These are phyloP conservation scores for Cheumatopsyche charites DNA, from an alignment of 1,140 invertebrate genomes.

Conservation along the genomic window DNA sequence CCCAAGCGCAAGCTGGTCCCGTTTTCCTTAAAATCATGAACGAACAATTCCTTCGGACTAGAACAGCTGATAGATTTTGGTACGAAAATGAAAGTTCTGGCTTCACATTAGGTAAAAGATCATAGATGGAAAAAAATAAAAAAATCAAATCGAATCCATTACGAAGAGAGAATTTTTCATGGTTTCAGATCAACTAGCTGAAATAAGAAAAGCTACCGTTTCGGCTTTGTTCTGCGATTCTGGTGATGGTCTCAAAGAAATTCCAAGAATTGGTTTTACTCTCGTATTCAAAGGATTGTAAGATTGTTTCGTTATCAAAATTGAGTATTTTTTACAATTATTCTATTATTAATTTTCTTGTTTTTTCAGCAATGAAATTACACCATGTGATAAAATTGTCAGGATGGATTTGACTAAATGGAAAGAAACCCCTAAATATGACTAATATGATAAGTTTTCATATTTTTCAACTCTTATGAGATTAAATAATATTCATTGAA, in stretches of 20 bases:
- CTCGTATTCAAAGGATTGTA: conserved; percentile 25
- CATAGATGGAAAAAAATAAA: no score
- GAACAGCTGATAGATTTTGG: conserved; percentile 74
- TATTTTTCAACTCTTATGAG: no score
- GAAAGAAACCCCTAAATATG: neutral
- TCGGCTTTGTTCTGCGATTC: conserved; percentile 89
- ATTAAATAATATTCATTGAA: no score
- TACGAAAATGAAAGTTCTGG: conserved; percentile 60
- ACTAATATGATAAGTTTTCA: no score
- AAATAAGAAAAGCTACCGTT: conserved; percentile 81
- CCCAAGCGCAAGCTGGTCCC: conserved; percentile 72
- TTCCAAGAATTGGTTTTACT: conserved; percentile 35
- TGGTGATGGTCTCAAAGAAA: conserved; percentile 60
- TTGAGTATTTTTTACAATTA: neutral
- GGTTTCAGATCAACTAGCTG: conserved; percentile 77
- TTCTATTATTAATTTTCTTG: neutral
- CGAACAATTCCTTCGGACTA: conserved; percentile 72
- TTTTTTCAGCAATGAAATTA: conserved; percentile 29
- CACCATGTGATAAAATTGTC: conserved; percentile 17
- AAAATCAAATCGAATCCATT: no score
- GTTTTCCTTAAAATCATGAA: conserved; percentile 81
- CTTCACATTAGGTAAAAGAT: conserved; percentile 48
- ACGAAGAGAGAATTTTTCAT: no score
- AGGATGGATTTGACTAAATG: conserved; percentile 23
- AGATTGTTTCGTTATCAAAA: conserved; percentile 4